These are phyloP conservation scores for Lacerta bilineata DNA, from an alignment of 2,797 vertebrate genomes.

Conservation along the genomic window DNA sequence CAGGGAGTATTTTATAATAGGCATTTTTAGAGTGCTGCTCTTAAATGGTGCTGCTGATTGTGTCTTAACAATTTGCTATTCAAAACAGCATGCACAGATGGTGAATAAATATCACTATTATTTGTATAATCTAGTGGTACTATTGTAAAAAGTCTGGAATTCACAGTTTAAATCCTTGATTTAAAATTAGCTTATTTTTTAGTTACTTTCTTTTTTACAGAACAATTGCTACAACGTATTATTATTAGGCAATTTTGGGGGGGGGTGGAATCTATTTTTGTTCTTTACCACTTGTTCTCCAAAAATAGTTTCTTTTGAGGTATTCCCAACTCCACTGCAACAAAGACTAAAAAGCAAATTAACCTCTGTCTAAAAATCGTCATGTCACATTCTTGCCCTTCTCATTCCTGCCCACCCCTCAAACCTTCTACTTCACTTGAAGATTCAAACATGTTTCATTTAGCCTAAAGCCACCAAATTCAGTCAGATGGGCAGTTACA, in stretches of 20 bases:
- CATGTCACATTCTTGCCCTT: conserved; percentile 27
- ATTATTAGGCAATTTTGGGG: not conserved
- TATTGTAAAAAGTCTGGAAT: conserved; percentile 24
- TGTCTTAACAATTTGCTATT: conserved; percentile 14
- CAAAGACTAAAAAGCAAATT: conserved; percentile 4
- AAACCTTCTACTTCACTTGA: conserved; percentile 40
- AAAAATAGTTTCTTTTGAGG: conserved; percentile 36
- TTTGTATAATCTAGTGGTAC: not conserved
- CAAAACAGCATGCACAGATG: conserved; percentile 20
- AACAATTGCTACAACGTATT: not conserved
- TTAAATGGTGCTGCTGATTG: not conserved
- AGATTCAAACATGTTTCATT: conserved; percentile 48
- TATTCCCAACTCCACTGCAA: not conserved
- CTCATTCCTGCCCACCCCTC: conserved; percentile 34
- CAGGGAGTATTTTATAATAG: not conserved
- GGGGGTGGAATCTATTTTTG: not conserved
- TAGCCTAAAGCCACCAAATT: conserved; percentile 37
- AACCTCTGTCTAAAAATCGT: conserved; percentile 34
- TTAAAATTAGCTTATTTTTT: not conserved
- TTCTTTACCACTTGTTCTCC: not conserved
- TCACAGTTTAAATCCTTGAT: conserved; percentile 25
- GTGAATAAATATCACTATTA: not conserved
- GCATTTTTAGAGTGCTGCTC: conserved; percentile 16
- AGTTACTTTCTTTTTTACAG: conserved; percentile 29
- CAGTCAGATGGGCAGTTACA: conserved; percentile 58